Conservation (phyloP, 30 jellyfish, hydroid and myxozoan species). For the Aurelia coerulea region DNA sequence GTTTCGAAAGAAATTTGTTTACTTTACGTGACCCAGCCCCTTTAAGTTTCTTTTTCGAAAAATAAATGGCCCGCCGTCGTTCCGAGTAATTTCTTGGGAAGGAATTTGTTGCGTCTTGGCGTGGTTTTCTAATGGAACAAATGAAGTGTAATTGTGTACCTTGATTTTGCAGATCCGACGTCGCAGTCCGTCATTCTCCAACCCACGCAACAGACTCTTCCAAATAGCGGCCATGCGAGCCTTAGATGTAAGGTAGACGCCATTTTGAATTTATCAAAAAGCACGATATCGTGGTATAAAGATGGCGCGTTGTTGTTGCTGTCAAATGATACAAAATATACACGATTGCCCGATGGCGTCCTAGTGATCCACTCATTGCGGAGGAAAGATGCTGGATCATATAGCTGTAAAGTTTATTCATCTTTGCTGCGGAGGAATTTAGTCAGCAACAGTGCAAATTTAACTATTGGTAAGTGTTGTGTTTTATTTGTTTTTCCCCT, state of each 20-base stretch:
- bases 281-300: background rate
- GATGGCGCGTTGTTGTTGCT: constrained; percentile 1
- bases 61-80: too few species aligned
- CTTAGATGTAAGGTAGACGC: background rate
- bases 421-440: background rate
- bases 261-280: background rate
- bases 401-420: background rate
- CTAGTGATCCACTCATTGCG: background rate
- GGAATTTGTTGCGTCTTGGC: too few species aligned
- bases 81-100: too few species aligned
- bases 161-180: background rate
- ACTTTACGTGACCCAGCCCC: too few species aligned
- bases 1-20: too few species aligned
- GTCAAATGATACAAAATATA: background rate
- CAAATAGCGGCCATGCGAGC: background rate
- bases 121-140: too few species aligned
- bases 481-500: too few species aligned
- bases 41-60: too few species aligned
- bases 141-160: too few species aligned
- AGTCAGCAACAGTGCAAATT: background rate
- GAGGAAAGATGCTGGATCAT: background rate
- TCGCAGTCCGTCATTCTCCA: background rate
- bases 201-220: background rate
- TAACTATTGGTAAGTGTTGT: background rate
- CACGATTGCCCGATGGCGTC: background rate